A percentile compares a stretch with the other conserved stretches of the same genome.
Conservation (phyloP, 1,140 invertebrate genomes). For the Drosophila elegans region DNA sequence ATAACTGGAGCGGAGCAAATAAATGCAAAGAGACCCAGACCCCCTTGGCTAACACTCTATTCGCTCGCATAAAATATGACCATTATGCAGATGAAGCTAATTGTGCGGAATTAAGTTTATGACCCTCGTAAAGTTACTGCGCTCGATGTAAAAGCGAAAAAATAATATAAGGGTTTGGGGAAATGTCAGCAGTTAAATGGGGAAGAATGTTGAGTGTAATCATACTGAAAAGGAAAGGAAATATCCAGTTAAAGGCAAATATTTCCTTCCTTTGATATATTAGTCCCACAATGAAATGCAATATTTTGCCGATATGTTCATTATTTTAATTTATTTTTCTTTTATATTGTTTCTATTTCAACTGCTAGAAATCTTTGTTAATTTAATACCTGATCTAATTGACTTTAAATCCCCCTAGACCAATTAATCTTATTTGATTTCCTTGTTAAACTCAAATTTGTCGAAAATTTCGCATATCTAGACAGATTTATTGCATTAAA, state of each 20-base stretch:
- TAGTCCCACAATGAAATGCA: background rate
- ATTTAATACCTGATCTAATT: background rate
- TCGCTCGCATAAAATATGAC: constrained; percentile 39
- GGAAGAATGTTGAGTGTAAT: background rate
- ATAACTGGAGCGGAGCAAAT: constrained; percentile 19
- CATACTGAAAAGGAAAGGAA: constrained; percentile 8
- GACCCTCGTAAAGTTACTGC: constrained; percentile 33
- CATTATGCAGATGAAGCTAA: constrained; percentile 56
- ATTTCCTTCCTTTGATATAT: constrained; percentile 5
- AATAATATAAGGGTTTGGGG: constrained; percentile 15
- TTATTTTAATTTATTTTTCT: constrained; percentile 1
- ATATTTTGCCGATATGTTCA: background rate
- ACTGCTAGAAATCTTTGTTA: background rate
- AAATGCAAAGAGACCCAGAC: constrained; percentile 4
- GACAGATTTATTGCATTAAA: constrained; percentile 19
- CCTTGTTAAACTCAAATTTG: constrained; percentile 17
- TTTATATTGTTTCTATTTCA: no score
- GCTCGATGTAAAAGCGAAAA: constrained; percentile 8
- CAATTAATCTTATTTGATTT: constrained; percentile 16
- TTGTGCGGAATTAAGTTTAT: constrained; percentile 44
- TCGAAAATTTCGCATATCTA: constrained; percentile 12
- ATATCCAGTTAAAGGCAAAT: constrained; percentile 12
- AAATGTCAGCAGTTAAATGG: constrained; percentile 16
- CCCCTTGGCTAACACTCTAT: constrained; percentile 16
- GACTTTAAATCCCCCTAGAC: no score